Evolutionary conservation across 2,888 invertebrate genomes (phyloP), one percentile per base, ranked within the genome.

Genomic region (Smittia sp.): DNA sequence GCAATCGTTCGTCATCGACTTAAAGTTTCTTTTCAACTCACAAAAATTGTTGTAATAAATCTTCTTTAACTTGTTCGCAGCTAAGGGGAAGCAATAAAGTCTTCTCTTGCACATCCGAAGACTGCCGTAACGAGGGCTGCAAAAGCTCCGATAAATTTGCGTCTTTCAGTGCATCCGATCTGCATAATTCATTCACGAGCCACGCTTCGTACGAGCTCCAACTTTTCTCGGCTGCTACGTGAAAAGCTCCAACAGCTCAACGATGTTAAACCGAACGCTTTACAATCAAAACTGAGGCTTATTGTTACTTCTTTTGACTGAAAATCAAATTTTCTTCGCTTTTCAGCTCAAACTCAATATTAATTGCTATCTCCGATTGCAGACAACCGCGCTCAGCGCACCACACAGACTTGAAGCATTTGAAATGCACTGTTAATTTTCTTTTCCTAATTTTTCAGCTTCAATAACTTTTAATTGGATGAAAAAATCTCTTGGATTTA

Each of bases 351-450:
- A 63, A 24, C 22, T 58, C 69, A 20, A 52, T 38, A 72, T 58
- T 72, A 62, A 72, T 72, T 72, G 38, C 62, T 62, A 62, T 38
- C 72, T 62, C 22, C 38, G 20, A 69, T 1, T 58, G 11, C 63
- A 63, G 9, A 39, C 27, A 72, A 1, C 20, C 15, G 27, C 41
- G 25, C 0, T n/a, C 15, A 70, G 70, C 18, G 54, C 41, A 70
- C 27, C 54, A 22, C 27, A 58, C 15, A 58, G 68, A 41, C 25
- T 63, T 15, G 69, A 15, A 38, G 22, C 41, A 38, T 62, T 72
- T 18, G 73, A 73, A 73, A 73, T 73, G 73, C 73, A 73, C 73
- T 73, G 73, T 73, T 73, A 73, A 73, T 73, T 73, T 65, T 73
- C 63, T 41, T 54, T 73, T 73, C 73, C 73, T 65, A 73, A 65